phyloP scores from a whole-genome alignment of 2,888 invertebrate species.

The Lymantria dispar region DNA sequence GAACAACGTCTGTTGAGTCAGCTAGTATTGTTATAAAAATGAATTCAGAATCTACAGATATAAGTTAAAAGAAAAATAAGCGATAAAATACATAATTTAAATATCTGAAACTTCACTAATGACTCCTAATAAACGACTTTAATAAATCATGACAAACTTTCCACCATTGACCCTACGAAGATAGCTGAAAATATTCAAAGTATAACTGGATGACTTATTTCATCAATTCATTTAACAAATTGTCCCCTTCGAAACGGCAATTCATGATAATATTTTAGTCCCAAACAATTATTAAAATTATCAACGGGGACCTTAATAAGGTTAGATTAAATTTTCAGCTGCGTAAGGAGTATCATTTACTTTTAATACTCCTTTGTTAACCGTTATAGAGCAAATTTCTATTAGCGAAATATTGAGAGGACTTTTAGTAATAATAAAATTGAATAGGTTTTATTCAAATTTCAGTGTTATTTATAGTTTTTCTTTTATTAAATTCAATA shows the following conservation, averaged over 20 bases:
- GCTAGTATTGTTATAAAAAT: no score
- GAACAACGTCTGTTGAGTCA: no score
- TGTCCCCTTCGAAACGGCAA: conserved; percentile 21
- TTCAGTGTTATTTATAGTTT: not conserved
- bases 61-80: not conserved
- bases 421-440: not conserved
- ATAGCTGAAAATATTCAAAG: conserved; percentile 6
- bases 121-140: not conserved
- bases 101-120: not conserved
- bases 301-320: conserved; percentile 23
- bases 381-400: conserved; percentile 6
- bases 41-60: no score
- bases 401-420: conserved; percentile 5
- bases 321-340: conserved; percentile 28
- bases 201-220: conserved; percentile 17
- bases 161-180: not conserved
- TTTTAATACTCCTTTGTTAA: conserved; percentile 12
- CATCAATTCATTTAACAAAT: conserved; percentile 30
- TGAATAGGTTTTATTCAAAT: no score
- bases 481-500: not conserved
- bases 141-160: not conserved
- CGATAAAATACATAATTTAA: not conserved
- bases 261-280: conserved; percentile 28
- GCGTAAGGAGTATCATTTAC: conserved; percentile 19
- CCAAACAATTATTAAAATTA: conserved; percentile 38